These are phyloP conservation scores for Aselliscus stoliczkanus DNA, from an alignment of 2,797 vertebrate species.

Conservation along the genomic window DNA sequence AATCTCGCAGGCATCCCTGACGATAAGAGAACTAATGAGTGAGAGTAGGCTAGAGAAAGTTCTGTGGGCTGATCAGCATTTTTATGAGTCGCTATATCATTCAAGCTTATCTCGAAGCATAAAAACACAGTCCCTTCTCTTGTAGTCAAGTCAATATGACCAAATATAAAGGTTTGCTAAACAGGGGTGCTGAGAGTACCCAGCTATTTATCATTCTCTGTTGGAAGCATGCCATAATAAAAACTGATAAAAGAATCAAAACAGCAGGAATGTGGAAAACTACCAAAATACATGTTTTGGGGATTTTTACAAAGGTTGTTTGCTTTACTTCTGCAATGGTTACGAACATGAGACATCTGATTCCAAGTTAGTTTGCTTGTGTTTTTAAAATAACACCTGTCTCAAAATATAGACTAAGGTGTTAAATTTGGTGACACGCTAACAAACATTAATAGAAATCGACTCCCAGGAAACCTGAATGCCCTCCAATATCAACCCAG, in stretches of 20 bases:
- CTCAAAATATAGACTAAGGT: slow-evolving; percentile 52
- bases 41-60: background rate
- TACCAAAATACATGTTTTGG: background rate
- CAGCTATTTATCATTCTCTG: background rate
- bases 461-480: slow-evolving; percentile 30
- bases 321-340: background rate
- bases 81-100: background rate
- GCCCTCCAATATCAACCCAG: slow-evolving; percentile 10
- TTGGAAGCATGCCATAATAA: background rate
- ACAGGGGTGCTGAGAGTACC: background rate
- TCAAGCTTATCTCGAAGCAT: background rate
- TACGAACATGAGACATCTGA: background rate
- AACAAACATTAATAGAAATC: slow-evolving; percentile 54
- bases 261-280: background rate
- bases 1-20: background rate
- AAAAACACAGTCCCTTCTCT: background rate
- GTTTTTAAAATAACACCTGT: slow-evolving; percentile 15
- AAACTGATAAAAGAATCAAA: background rate
- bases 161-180: background rate
- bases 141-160: background rate
- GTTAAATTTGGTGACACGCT: background rate
- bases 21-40: background rate
- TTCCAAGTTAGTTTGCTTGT: background rate
- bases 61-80: background rate
- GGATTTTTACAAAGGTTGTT: background rate